Conservation (phyloP, 2,113 vertebrate genomes). For the Tauraco erythrolophus region DNA sequence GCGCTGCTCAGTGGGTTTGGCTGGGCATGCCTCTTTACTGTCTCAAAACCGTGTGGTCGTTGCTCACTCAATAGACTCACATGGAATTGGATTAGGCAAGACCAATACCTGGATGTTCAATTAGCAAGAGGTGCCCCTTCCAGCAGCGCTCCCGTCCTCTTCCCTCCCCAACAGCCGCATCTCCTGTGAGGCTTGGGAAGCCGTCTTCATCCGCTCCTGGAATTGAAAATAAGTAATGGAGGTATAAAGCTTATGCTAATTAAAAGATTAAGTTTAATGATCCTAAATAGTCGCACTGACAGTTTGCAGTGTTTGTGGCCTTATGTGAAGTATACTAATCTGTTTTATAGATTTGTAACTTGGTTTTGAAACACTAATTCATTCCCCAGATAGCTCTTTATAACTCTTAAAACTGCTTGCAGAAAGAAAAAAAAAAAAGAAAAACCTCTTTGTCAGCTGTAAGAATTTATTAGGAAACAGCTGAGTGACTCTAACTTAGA, state of each 20-base stretch:
- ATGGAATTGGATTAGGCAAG: background rate
- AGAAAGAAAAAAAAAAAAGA: background rate
- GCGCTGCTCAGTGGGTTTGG: background rate
- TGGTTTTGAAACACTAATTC: conserved; percentile 59
- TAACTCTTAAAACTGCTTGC: conserved; percentile 10
- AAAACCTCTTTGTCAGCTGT: background rate
- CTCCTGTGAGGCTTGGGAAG: background rate
- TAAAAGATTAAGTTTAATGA: conserved; percentile 49
- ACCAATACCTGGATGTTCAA: background rate
- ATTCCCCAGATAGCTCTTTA: conserved; percentile 16
- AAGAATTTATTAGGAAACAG: background rate
- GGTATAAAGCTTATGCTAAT: conserved; percentile 33
- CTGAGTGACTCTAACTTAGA: conserved; percentile 25
- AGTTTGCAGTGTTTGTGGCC: conserved; percentile 60
- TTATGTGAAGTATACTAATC: conserved; percentile 58
- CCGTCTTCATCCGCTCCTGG: background rate
- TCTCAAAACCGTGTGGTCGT: background rate
- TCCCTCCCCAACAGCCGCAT: background rate
- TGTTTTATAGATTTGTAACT: conserved; percentile 68
- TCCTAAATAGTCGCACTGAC: conserved; percentile 12
- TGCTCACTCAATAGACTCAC: background rate
- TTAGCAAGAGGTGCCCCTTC: background rate
- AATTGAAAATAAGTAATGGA: background rate
- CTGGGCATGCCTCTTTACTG: background rate
- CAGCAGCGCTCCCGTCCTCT: background rate